Evolutionary conservation across 2,888 invertebrate species (phyloP).

Genomic region (Phyllotreta cruciferae): DNA sequence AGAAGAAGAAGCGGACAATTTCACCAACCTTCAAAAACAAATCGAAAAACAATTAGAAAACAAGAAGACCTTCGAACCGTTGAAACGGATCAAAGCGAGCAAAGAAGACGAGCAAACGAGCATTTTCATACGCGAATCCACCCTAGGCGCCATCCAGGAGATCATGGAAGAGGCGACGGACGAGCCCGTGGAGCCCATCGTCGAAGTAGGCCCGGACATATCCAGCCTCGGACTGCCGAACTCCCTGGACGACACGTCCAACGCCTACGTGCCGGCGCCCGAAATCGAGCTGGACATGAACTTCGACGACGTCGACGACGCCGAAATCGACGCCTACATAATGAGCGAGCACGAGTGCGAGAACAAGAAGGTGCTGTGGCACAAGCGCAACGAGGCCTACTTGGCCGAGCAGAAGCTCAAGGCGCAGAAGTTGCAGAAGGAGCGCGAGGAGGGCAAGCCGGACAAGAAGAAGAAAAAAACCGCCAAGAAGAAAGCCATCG

Average conservation of each 20-base stretch:
- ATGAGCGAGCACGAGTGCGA: constrained; percentile 80
- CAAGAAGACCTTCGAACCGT: constrained; percentile 7
- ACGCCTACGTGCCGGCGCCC: constrained; percentile 46
- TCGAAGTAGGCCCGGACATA: constrained; percentile 69
- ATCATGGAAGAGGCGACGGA: constrained; percentile 54
- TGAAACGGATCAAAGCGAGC: background rate
- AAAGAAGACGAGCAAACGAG: constrained; percentile 56
- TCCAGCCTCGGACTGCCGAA: constrained; percentile 78
- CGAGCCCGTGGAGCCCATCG: constrained; percentile 48
- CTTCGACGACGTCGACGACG: constrained; percentile 83
- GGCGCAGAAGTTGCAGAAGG: constrained; percentile 80
- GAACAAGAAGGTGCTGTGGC: constrained; percentile 87
- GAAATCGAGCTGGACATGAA: constrained; percentile 56
- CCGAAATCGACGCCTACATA: constrained; percentile 87
- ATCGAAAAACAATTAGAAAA: constrained; percentile 82
- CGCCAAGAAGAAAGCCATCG: constrained; percentile 69
- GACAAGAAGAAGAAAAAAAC: constrained; percentile 78
- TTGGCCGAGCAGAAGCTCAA: constrained; percentile 85
- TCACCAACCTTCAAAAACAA: constrained; percentile 82
- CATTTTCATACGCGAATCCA: constrained; percentile 61
- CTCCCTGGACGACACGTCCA: constrained; percentile 61
- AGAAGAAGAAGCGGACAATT: constrained; percentile 70
- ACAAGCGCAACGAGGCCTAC: constrained; percentile 85
- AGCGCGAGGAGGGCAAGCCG: constrained; percentile 86
- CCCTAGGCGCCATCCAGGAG: constrained; percentile 59